These are phyloP conservation scores for Heliconius ethilla DNA, from an alignment of 2,888 invertebrate species.

Conservation along the genomic window DNA sequence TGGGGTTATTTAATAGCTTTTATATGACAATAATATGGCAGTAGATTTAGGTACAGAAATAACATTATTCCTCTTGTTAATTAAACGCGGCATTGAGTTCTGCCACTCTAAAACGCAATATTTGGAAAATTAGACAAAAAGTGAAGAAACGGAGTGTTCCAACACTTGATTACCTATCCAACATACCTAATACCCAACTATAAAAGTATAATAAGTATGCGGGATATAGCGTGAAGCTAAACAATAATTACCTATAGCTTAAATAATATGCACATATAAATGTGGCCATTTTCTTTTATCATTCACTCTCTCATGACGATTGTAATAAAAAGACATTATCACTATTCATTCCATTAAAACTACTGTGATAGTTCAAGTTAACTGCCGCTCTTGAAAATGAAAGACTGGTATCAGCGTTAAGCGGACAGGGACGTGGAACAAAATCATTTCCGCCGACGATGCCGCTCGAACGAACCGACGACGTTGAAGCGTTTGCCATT, in stretches of 20 bases:
- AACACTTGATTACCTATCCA: too few relatives aligned
- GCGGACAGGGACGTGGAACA: slow-evolving; percentile 33
- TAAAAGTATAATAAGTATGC: too few relatives aligned
- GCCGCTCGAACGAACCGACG: slow-evolving; percentile 39
- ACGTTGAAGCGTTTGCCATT: slow-evolving; percentile 33
- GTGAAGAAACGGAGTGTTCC: too few relatives aligned
- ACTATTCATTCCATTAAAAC: slow-evolving; percentile 13
- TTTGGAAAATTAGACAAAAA: too few relatives aligned
- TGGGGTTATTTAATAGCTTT: background rate
- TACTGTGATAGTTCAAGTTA: slow-evolving; percentile 15
- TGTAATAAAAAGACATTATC: background rate
- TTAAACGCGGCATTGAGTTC: too few relatives aligned
- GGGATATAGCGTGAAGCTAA: too few relatives aligned
- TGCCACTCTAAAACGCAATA: too few relatives aligned
- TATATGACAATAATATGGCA: background rate
- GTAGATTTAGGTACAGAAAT: too few relatives aligned
- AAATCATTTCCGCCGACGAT: slow-evolving; percentile 42
- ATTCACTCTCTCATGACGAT: background rate
- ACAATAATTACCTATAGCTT: too few relatives aligned
- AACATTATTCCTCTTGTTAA: too few relatives aligned
- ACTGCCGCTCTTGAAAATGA: slow-evolving; percentile 23
- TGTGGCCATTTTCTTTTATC: background rate
- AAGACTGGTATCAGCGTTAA: slow-evolving; percentile 16
- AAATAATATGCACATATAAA: background rate
- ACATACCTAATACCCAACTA: too few relatives aligned